Evolutionary conservation across 1,140 invertebrate species (phyloP).

Genomic region (Drosophila jambulina): DNA sequence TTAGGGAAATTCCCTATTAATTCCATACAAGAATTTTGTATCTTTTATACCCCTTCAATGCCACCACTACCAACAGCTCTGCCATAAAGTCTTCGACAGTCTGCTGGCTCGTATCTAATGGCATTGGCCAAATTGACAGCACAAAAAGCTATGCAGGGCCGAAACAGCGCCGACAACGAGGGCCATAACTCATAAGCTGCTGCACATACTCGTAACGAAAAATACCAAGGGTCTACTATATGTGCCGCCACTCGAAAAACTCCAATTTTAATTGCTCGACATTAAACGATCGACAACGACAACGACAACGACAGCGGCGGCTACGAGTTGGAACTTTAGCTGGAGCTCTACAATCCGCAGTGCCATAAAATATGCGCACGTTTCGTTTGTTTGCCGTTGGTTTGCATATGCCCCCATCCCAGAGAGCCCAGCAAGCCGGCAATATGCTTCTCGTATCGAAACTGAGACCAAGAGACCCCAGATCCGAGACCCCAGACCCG

Average conservation of each 20-base stretch:
- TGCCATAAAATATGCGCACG: constrained; percentile 81
- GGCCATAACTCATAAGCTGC: constrained; percentile 70
- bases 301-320: constrained; percentile 6
- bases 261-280: constrained; percentile 82
- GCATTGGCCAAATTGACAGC: constrained; percentile 48
- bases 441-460: constrained; percentile 36
- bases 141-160: constrained; percentile 55
- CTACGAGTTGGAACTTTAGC: constrained; percentile 38
- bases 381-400: constrained; percentile 75
- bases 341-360: constrained; percentile 49
- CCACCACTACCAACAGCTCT: constrained; percentile 1
- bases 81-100: constrained; percentile 8
- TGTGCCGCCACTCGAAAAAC: constrained; percentile 56
- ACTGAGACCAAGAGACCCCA: constrained; percentile 17
- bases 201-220: constrained; percentile 30
- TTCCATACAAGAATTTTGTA: not conserved
- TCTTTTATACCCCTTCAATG: constrained; percentile 4
- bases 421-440: not conserved
- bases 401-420: constrained; percentile 65
- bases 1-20: not conserved
- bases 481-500: constrained; percentile 1
- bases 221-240: constrained; percentile 53
- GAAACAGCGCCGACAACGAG: constrained; percentile 47
- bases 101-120: constrained; percentile 39
- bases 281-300: constrained; percentile 76